Percentiles rank a stretch among this genome's conserved stretches.
These are phyloP conservation scores for Caenorhabditis sinica DNA, from an alignment of 2,888 invertebrate genomes.

Conservation along the genomic window DNA sequence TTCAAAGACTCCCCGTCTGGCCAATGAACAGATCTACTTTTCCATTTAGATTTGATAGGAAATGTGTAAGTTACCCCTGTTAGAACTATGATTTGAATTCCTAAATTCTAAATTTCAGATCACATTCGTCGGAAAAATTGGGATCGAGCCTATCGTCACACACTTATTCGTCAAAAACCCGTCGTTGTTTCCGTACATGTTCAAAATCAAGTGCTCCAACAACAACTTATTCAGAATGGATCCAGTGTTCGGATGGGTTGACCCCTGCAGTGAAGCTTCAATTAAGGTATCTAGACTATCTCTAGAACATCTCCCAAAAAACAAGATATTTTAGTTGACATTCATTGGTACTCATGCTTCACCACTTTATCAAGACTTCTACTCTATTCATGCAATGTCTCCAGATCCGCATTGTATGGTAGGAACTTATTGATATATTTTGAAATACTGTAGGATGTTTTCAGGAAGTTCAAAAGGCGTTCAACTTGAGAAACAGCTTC, in stretches of 20 bases:
- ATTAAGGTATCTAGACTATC: not conserved
- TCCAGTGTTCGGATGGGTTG: not conserved
- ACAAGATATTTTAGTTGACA: not conserved
- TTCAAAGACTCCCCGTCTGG: not conserved
- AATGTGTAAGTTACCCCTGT: constrained; percentile 1
- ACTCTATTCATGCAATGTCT: constrained; percentile 14
- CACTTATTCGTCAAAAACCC: not conserved
- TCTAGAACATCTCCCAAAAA: not conserved
- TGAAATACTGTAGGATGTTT: not conserved
- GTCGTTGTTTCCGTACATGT: constrained; percentile 14
- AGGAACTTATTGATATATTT: not conserved
- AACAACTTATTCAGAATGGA: not conserved
- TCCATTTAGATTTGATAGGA: constrained; percentile 15
- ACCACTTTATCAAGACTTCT: not conserved
- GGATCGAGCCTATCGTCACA: not conserved
- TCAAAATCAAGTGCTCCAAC: constrained; percentile 24
- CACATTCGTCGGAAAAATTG: constrained; percentile 22
- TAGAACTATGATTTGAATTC: not conserved
- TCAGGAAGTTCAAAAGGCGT: constrained; percentile 7
- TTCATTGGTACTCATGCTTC: constrained; percentile 5
- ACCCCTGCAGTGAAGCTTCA: not conserved
- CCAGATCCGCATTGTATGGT: not conserved
- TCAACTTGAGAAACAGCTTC: not conserved
- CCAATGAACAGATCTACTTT: not conserved
- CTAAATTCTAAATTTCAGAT: not conserved